These are phyloP conservation scores for Ceratotherium simum DNA, from an alignment of 2,113 vertebrate genomes.

Conservation along the genomic window DNA sequence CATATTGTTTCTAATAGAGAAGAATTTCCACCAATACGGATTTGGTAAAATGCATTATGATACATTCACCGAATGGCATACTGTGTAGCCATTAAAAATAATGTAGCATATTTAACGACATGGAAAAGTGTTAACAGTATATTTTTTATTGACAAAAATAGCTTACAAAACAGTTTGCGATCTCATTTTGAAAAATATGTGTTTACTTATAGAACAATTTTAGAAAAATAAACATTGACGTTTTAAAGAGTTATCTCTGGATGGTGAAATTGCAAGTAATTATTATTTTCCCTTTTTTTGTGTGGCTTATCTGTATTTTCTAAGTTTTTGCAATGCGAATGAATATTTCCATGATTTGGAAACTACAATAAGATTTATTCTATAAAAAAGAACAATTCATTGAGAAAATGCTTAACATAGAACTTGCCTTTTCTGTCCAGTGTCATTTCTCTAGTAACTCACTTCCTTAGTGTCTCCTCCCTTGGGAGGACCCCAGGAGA, in stretches of 20 bases:
- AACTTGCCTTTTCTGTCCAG: background rate
- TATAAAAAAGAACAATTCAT: background rate
- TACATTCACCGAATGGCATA: background rate
- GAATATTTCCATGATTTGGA: background rate
- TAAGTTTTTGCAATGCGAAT: background rate
- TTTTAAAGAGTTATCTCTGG: constrained; percentile 17
- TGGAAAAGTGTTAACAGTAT: constrained; percentile 21
- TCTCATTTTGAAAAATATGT: constrained; percentile 41
- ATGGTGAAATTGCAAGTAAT: constrained; percentile 25
- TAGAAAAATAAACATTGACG: constrained; percentile 41
- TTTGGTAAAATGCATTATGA: background rate
- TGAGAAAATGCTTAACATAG: background rate
- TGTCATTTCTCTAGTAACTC: constrained; percentile 8
- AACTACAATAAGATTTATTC: background rate
- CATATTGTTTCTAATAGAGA: constrained; percentile 45
- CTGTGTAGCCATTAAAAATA: background rate
- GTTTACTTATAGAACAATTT: constrained; percentile 34
- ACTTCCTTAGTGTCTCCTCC: background rate
- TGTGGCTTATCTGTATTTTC: background rate
- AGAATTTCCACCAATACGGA: background rate
- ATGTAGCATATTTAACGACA: background rate
- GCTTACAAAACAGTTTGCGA: background rate
- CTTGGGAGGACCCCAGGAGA: background rate
- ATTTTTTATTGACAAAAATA: background rate
- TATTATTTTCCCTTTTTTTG: background rate